Evolutionary conservation across 2,797 vertebrate genomes (phyloP).

Genomic region (Craterocephalus amniculus): DNA sequence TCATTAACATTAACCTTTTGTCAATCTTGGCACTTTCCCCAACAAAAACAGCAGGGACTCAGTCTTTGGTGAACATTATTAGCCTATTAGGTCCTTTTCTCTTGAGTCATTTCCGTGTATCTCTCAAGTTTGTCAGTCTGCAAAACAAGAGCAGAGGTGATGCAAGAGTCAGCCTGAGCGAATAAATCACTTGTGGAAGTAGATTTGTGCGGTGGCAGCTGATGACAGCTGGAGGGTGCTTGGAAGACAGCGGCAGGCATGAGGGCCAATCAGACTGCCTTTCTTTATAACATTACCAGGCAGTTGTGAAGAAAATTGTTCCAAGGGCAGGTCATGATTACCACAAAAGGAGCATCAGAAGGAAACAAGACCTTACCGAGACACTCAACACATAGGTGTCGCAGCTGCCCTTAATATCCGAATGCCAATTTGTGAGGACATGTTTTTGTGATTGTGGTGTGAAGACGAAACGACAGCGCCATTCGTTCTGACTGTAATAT

Average conservation of each 20-base stretch:
- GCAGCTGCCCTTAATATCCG: slow-evolving; percentile 9
- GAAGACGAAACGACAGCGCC: not conserved
- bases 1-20: slow-evolving; percentile 26
- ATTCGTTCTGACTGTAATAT: slow-evolving; percentile 16
- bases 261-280: slow-evolving; percentile 51
- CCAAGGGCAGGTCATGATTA: slow-evolving; percentile 44
- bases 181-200: slow-evolving; percentile 67
- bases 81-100: slow-evolving; percentile 20
- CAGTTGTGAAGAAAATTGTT: slow-evolving; percentile 44
- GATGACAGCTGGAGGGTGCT: slow-evolving; percentile 63
- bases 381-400: slow-evolving; percentile 5
- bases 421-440: slow-evolving; percentile 13
- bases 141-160: slow-evolving; percentile 50
- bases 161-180: slow-evolving; percentile 47
- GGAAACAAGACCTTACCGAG: slow-evolving; percentile 15
- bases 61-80: slow-evolving; percentile 29
- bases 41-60: slow-evolving; percentile 27
- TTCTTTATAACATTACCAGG: slow-evolving; percentile 56
- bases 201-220: slow-evolving; percentile 60
- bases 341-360: slow-evolving; percentile 35
- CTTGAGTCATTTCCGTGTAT: slow-evolving; percentile 35
- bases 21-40: slow-evolving; percentile 10
- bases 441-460: slow-evolving; percentile 6
- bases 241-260: slow-evolving; percentile 47
- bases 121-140: slow-evolving; percentile 35